Evolutionary conservation across 2,888 invertebrate species (phyloP).

Genomic region (Eilema griseolum): DNA sequence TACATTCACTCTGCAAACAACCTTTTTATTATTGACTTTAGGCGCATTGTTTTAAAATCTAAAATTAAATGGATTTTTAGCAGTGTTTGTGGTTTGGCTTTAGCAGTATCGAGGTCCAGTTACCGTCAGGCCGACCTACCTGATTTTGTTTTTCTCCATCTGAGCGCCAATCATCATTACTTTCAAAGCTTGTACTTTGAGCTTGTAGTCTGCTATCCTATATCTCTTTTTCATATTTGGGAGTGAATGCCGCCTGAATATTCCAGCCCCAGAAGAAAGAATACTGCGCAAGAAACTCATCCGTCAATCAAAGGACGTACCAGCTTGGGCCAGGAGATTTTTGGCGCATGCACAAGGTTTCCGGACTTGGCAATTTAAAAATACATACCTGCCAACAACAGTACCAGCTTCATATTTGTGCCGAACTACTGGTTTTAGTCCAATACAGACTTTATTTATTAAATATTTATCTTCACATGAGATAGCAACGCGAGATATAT

Average conservation of each 20-base stretch:
- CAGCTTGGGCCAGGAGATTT: not conserved
- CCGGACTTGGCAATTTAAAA: not conserved
- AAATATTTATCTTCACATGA: slow-evolving; percentile 44
- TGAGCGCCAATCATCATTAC: too few species aligned
- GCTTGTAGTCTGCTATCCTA: too few species aligned
- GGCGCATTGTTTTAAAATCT: too few species aligned
- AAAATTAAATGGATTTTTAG: too few species aligned
- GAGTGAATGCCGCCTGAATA: not conserved
- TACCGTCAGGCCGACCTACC: not conserved
- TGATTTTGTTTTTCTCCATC: not conserved
- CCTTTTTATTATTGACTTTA: too few species aligned
- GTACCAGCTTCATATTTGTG: slow-evolving; percentile 68
- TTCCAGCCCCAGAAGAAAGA: too few species aligned
- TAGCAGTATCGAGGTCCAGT: too few species aligned
- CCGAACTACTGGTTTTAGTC: not conserved
- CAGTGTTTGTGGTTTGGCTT: too few species aligned
- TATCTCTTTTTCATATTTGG: not conserved
- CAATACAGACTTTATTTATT: slow-evolving; percentile 20
- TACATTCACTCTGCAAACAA: too few species aligned
- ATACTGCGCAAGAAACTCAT: too few species aligned
- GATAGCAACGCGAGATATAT: slow-evolving; percentile 24
- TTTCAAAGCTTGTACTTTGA: too few species aligned
- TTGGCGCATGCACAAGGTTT: not conserved
- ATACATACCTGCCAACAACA: slow-evolving; percentile 70
- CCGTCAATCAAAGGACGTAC: too few species aligned